A percentile compares a stretch with the other conserved stretches of the same genome.
phyloP scores from a whole-genome alignment of 1,140 invertebrate species.

The Apocrypta bakeri region DNA sequence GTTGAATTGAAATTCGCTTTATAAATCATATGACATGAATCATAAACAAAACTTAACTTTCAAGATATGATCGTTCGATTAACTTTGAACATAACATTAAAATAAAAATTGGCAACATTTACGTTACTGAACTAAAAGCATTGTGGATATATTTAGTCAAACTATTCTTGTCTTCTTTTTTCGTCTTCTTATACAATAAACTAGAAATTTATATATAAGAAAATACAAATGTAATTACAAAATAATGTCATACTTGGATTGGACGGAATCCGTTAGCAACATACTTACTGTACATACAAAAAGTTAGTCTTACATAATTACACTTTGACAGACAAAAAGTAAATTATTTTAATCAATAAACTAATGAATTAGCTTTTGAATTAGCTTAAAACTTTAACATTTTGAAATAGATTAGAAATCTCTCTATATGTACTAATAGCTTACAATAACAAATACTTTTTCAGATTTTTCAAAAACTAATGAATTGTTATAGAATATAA shows the following conservation, averaged over 20 bases:
- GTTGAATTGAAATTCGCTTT: too few relatives aligned
- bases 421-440: background rate
- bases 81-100: too few relatives aligned
- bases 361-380: background rate
- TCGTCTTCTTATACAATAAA: too few relatives aligned
- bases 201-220: constrained; percentile 12
- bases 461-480: background rate
- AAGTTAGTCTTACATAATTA: background rate
- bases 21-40: too few relatives aligned
- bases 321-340: constrained; percentile 5
- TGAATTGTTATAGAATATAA: background rate
- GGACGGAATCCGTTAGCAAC: constrained; percentile 25
- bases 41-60: too few relatives aligned
- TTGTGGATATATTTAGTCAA: too few relatives aligned
- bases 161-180: too few relatives aligned
- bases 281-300: constrained; percentile 1
- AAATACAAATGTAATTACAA: constrained; percentile 21
- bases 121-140: too few relatives aligned
- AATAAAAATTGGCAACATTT: too few relatives aligned
- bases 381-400: background rate
- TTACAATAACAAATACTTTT: constrained; percentile 26
- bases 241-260: constrained; percentile 19
- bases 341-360: background rate
- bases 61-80: too few relatives aligned
- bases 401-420: constrained; percentile 7